These are phyloP conservation scores for Sialis fuliginosa DNA, from an alignment of 2,888 invertebrate species.

Conservation along the genomic window DNA sequence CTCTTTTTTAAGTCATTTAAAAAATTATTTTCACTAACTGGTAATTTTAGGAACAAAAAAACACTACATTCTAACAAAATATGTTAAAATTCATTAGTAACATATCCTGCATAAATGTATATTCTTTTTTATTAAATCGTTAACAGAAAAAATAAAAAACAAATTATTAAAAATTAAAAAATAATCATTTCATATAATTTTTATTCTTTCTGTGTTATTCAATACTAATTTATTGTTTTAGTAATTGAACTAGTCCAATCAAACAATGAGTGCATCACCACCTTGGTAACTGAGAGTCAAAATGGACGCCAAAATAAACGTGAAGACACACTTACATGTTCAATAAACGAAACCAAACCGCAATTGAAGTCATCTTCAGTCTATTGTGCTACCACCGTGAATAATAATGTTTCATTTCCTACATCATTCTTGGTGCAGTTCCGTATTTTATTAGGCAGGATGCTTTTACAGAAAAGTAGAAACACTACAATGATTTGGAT, in stretches of 20 bases:
- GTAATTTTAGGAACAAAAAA: no score
- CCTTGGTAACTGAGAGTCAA: conserved; percentile 19
- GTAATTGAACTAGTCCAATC: conserved; percentile 25
- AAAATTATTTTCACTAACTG: no score
- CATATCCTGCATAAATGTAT: no score
- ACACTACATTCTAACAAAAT: no score
- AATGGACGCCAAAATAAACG: conserved; percentile 23
- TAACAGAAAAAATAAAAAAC: no score
- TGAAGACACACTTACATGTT: conserved; percentile 3
- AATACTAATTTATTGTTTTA: conserved; percentile 12
- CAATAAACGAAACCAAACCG: not conserved
- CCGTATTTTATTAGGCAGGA: conserved; percentile 30
- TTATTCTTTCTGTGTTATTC: no score
- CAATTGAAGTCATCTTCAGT: not conserved
- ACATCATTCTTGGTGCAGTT: conserved; percentile 36
- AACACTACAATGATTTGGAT: conserved; percentile 33
- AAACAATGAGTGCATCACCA: conserved; percentile 16
- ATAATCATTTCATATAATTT: no score
- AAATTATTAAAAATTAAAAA: no score
- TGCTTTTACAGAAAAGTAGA: conserved; percentile 34
- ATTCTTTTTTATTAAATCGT: no score
- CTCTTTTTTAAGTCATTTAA: no score
- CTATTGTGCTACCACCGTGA: conserved; percentile 5
- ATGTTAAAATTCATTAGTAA: no score
- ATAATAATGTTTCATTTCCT: conserved; percentile 30